phyloP scores from a whole-genome alignment of 2,888 invertebrate species.

The Papilio gigon region DNA sequence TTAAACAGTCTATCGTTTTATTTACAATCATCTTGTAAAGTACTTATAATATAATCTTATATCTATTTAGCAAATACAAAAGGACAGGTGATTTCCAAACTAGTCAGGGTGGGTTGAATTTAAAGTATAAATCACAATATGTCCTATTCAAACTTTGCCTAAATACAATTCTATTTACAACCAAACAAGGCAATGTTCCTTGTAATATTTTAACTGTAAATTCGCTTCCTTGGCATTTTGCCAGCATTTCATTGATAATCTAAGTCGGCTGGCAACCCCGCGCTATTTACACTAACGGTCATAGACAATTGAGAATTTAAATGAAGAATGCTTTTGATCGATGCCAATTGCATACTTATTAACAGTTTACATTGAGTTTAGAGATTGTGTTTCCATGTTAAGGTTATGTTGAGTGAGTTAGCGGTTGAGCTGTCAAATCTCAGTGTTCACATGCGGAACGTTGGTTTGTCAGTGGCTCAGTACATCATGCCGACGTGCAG shows the following conservation, averaged over 20 bases:
- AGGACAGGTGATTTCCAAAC: conserved; percentile 60
- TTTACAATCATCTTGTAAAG: conserved; percentile 67
- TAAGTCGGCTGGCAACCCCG: background rate
- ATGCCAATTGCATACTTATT: background rate
- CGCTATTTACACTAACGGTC: background rate
- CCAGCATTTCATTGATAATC: background rate
- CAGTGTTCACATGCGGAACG: conserved; percentile 76
- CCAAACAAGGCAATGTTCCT: background rate
- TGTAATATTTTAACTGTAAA: background rate
- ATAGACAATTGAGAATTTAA: conserved; percentile 7
- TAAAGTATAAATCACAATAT: conserved; percentile 65
- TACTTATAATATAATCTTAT: conserved; percentile 55
- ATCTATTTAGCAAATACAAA: conserved; percentile 50
- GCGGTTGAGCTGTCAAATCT: conserved; percentile 73
- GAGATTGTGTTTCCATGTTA: background rate
- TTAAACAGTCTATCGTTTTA: conserved; percentile 69
- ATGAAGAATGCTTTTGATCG: background rate
- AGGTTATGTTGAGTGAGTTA: conserved; percentile 44
- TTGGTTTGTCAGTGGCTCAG: conserved; percentile 83
- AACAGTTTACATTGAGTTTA: background rate
- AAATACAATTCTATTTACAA: conserved; percentile 2
- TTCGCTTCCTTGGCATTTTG: background rate
- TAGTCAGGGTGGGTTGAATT: conserved; percentile 70
- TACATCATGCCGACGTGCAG: conserved; percentile 96
- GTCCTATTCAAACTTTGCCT: conserved; percentile 50